Evolutionary conservation across 2,113 vertebrate genomes (phyloP).

Genomic region (Henicopernis longicauda): DNA sequence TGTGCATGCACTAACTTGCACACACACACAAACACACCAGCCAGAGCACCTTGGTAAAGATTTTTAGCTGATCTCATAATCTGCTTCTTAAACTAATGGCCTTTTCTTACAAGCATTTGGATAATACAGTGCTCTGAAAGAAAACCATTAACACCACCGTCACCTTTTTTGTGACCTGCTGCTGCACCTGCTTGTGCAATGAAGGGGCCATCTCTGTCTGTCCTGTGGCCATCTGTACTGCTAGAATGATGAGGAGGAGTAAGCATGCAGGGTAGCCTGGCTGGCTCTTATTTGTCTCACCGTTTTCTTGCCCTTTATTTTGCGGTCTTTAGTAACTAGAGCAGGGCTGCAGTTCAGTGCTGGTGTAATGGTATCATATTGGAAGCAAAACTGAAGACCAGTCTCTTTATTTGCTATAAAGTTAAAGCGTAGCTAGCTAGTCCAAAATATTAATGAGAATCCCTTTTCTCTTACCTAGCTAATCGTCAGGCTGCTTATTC

Average conservation of each 20-base stretch:
- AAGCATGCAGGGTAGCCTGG: neutral
- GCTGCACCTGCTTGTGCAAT: neutral
- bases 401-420: neutral
- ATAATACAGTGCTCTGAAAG: neutral
- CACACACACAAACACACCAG: too few relatives aligned
- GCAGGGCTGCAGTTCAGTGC: neutral
- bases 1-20: accelerated
- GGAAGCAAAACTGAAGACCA: neutral
- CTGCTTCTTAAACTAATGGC: neutral
- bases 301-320: neutral
- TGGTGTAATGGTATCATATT: neutral
- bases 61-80: neutral
- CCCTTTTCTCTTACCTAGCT: neutral
- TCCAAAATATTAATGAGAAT: neutral
- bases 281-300: accelerated
- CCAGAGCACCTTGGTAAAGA: neutral
- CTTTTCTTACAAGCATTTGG: neutral
- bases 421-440: neutral
- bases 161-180: neutral
- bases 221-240: neutral
- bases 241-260: neutral
- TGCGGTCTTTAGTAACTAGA: neutral
- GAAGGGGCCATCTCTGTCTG: neutral
- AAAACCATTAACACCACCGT: neutral
- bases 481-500: neutral